Conservation (phyloP, 2,888 invertebrate genomes). For the Chirona hameri region DNA sequence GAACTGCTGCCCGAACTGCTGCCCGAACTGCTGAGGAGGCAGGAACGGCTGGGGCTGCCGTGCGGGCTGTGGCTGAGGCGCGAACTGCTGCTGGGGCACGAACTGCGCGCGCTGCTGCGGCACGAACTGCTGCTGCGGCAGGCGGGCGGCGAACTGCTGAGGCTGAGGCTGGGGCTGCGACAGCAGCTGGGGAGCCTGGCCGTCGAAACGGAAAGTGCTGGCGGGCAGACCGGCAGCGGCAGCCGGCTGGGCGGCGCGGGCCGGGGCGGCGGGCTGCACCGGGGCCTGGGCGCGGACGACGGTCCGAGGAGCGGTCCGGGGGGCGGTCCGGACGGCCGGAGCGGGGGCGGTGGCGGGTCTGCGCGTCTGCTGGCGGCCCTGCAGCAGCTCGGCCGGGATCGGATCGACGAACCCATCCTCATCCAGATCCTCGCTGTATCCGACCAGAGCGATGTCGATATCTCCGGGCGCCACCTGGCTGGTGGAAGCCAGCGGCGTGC, state of each 20-base stretch:
- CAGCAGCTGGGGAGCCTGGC: slow-evolving; percentile 24
- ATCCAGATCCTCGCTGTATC: slow-evolving; percentile 35
- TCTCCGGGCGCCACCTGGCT: slow-evolving; percentile 35
- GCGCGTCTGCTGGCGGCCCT: slow-evolving; percentile 27
- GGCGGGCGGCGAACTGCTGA: neutral
- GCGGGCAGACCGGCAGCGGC: neutral
- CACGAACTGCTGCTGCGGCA: neutral
- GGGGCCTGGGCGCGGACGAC: slow-evolving; percentile 25
- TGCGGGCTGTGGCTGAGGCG: neutral
- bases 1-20: slow-evolving; percentile 22
- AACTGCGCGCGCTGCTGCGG: slow-evolving; percentile 23
- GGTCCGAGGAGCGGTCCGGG: slow-evolving; percentile 10
- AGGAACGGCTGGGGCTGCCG: neutral
- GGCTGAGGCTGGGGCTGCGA: slow-evolving; percentile 6
- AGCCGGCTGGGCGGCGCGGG: slow-evolving; percentile 24
- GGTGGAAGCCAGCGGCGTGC: slow-evolving; percentile 23
- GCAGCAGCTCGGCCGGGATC: slow-evolving; percentile 23
- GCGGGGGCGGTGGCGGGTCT: neutral
- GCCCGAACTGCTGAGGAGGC: slow-evolving; percentile 4
- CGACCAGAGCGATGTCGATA: slow-evolving; percentile 31
- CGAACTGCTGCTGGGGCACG: slow-evolving; percentile 28
- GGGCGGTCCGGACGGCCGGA: neutral
- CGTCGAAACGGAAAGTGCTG: slow-evolving; percentile 5
- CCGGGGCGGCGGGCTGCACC: slow-evolving; percentile 2
- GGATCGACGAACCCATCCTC: slow-evolving; percentile 35